These are phyloP conservation scores for Hypomecis punctinalis DNA, from an alignment of 2,888 invertebrate genomes.

Conservation along the genomic window DNA sequence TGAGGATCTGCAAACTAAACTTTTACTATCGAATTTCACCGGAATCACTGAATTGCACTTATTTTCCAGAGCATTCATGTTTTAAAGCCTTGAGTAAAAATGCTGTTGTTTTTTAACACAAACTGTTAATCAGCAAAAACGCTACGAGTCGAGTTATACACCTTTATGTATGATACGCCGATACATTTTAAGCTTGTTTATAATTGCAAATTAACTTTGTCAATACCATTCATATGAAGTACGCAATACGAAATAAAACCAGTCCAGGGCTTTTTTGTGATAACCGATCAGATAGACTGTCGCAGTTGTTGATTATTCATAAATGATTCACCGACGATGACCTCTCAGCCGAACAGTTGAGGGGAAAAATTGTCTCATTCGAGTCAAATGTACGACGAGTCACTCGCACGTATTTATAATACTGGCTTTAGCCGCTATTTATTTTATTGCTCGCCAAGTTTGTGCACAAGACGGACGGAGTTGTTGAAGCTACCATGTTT, in stretches of 20 bases:
- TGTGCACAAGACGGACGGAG: slow-evolving; percentile 2
- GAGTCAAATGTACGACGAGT: not conserved
- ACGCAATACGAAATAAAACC: not conserved
- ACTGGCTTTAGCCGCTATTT: not conserved
- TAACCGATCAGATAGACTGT: not conserved
- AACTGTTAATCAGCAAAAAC: too few relatives aligned
- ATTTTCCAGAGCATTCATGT: too few relatives aligned
- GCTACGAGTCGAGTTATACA: too few relatives aligned
- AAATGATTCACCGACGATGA: slow-evolving; percentile 6
- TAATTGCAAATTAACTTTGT: not conserved
- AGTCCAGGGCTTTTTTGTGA: not conserved
- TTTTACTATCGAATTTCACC: too few relatives aligned
- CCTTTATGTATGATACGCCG: too few relatives aligned
- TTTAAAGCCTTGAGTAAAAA: too few relatives aligned
- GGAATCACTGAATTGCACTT: too few relatives aligned
- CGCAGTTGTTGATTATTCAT: slow-evolving; percentile 7
- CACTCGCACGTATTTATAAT: slow-evolving; percentile 11
- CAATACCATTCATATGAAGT: too few relatives aligned
- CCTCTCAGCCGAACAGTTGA: not conserved
- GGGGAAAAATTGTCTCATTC: not conserved
- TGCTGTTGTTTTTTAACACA: too few relatives aligned
- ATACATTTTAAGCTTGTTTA: not conserved
- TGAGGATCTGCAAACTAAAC: too few relatives aligned
- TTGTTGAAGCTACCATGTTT: slow-evolving; percentile 19
- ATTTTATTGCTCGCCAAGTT: not conserved